Evolutionary conservation across 1,140 invertebrate genomes (phyloP).

Genomic region (Coelopa frigida): DNA sequence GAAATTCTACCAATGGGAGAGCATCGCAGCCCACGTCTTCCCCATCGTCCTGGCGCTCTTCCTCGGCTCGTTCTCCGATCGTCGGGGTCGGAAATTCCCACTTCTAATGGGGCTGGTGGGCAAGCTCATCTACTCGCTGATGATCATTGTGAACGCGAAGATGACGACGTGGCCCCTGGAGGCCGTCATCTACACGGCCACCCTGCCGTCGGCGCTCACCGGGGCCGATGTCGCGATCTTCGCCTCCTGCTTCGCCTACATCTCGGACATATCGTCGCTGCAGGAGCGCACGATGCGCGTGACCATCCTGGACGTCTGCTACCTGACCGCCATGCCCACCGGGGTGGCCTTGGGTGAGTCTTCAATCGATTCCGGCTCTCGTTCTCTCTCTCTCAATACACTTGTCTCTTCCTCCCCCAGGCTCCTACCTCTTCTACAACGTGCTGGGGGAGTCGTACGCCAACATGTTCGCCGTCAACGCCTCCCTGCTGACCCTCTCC

Average conservation of each 20-base stretch:
- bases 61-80: constrained; percentile 69
- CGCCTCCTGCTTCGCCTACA: constrained; percentile 63
- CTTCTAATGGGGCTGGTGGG: constrained; percentile 60
- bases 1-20: constrained; percentile 66
- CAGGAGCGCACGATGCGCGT: constrained; percentile 61
- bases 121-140: constrained; percentile 64
- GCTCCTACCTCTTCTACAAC: constrained; percentile 52
- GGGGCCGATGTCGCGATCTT: constrained; percentile 71
- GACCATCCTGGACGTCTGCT: constrained; percentile 64
- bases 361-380: constrained; percentile 31
- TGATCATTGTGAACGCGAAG: constrained; percentile 52
- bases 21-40: constrained; percentile 59
- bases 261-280: constrained; percentile 59
- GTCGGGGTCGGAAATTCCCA: constrained; percentile 53
- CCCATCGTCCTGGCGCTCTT: constrained; percentile 68
- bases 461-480: constrained; percentile 64
- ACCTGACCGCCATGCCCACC: constrained; percentile 65
- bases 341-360: constrained; percentile 59
- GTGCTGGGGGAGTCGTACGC: constrained; percentile 56
- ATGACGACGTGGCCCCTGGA: constrained; percentile 60
- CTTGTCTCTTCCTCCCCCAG: constrained; percentile 35
- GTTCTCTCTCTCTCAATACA: constrained; percentile 2
- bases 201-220: constrained; percentile 61
- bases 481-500: constrained; percentile 50
- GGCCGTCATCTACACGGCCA: constrained; percentile 64